Evolutionary conservation across 2,797 vertebrate genomes (phyloP), one percentile per base, ranked within the genome.

Genomic region (Esox masquinongy): DNA sequence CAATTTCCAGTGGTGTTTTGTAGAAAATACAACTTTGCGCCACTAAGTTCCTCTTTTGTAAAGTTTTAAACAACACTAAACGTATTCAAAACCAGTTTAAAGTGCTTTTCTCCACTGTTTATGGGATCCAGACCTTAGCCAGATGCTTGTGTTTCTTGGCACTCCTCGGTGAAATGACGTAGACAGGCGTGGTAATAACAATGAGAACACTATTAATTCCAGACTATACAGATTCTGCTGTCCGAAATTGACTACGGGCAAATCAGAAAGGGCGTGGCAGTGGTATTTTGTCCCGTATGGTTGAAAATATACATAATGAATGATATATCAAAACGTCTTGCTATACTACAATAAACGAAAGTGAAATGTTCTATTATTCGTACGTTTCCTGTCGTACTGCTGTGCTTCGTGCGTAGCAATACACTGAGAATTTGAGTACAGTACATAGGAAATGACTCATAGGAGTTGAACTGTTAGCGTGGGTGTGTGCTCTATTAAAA

Each of bases 381-480:
- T 83, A 87, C 87, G 91, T 90, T 91, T 92, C 90, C 89, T 80
- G 83, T 79, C 84, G 63, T 74, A 79, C 29, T 31, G 16, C 26
- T 72, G 26, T 29, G 47, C 70, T 77, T 77, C 64, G 86, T 75
- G 82, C 82, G 36, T 39, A 39, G 80, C 83, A 29, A 29, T 72
- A 61, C 70, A 17, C 85, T 82, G 85, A 85, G 84, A 88, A 83
- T 87, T 86, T 77, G 80, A 84, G 88, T 87, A 85, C 89, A 90
- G 88, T 88, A 85, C 89, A 93, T 89, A 90, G 94, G 94, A 95
- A 94, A 91, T 95, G 94, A 95, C 86, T 95, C 93, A 94, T 88
- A 86, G 88, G 87, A 86, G 89, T 72, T 87, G 91, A 86, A 83
- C 85, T 86, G 90, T 84, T 74, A 78, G 93, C 92, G 94, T 94